phyloP scores from a whole-genome alignment of 2,888 invertebrate species.

The Philonicus albiceps region DNA sequence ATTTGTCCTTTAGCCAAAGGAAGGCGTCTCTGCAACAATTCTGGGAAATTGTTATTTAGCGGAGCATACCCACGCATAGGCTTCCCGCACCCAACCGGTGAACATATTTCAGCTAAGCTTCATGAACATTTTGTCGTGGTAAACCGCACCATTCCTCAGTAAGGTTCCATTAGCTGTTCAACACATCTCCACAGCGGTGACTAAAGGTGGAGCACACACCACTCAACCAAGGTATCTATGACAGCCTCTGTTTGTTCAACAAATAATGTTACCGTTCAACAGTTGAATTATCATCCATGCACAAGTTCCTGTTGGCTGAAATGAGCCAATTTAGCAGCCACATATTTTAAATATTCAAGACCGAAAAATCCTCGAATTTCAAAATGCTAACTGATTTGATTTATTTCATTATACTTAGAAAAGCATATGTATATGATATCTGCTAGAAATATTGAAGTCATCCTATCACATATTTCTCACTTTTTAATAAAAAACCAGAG shows the following conservation, averaged over 20 bases:
- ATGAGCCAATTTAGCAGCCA: too few species aligned
- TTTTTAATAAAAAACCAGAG: too few species aligned
- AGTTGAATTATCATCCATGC: not conserved
- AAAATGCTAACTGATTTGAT: too few species aligned
- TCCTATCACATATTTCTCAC: too few species aligned
- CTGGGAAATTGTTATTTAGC: slow-evolving; percentile 25
- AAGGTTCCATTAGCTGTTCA: not conserved
- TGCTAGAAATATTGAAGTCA: too few species aligned
- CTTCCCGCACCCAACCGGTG: not conserved
- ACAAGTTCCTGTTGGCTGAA: too few species aligned
- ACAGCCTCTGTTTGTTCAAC: not conserved
- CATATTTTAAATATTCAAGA: too few species aligned
- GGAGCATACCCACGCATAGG: not conserved
- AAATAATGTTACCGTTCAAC: not conserved
- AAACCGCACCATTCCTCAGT: not conserved
- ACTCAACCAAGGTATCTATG: not conserved
- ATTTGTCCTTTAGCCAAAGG: not conserved
- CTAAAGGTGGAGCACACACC: not conserved
- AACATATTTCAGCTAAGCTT: not conserved
- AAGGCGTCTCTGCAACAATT: not conserved
- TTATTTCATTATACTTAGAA: too few species aligned
- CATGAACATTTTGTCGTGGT: slow-evolving; percentile 23
- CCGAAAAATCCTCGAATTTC: too few species aligned
- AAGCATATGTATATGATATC: too few species aligned
- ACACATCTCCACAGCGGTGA: not conserved